Evolutionary conservation across 2,113 vertebrate species (phyloP).

Genomic region (Trinectes maculatus): DNA sequence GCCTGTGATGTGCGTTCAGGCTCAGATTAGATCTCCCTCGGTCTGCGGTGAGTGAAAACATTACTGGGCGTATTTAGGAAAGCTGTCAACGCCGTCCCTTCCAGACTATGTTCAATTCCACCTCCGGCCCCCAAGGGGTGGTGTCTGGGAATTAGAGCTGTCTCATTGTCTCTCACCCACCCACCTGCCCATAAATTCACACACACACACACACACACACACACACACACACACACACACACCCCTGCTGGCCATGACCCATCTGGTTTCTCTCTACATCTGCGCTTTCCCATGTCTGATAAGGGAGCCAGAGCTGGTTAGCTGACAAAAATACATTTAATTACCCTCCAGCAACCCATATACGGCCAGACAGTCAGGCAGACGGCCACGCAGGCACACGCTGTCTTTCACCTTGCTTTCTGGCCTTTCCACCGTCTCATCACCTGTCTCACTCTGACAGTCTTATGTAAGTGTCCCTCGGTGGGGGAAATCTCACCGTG

Average conservation of each 20-base stretch:
- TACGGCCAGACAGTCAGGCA: conserved; percentile 47
- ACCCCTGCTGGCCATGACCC: conserved; percentile 69
- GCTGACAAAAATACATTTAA: conserved; percentile 74
- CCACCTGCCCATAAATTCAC: conserved; percentile 67
- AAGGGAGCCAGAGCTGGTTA: conserved; percentile 60
- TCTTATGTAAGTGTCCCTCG: conserved; percentile 65
- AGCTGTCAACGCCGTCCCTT: conserved; percentile 73
- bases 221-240: conserved; percentile 70
- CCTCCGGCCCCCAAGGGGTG: conserved; percentile 60
- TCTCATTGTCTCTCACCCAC: conserved; percentile 62
- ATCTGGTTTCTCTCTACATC: conserved; percentile 71
- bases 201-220: conserved; percentile 71
- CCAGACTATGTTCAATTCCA: conserved; percentile 75
- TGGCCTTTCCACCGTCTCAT: conserved; percentile 53
- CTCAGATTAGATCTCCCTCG: conserved; percentile 55
- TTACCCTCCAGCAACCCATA: conserved; percentile 62
- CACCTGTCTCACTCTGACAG: conserved; percentile 53
- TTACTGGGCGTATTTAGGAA: conserved; percentile 70
- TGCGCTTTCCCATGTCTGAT: conserved; percentile 65
- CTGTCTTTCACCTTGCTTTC: conserved; percentile 53
- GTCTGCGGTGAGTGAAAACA: conserved; percentile 63
- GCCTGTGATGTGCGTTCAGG: conserved; percentile 45
- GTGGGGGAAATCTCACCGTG: conserved; percentile 33
- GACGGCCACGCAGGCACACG: conserved; percentile 18
- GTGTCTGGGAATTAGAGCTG: conserved; percentile 73